Evolutionary conservation across 2,797 vertebrate species (phyloP).

Genomic region (Heliangelus exortis): DNA sequence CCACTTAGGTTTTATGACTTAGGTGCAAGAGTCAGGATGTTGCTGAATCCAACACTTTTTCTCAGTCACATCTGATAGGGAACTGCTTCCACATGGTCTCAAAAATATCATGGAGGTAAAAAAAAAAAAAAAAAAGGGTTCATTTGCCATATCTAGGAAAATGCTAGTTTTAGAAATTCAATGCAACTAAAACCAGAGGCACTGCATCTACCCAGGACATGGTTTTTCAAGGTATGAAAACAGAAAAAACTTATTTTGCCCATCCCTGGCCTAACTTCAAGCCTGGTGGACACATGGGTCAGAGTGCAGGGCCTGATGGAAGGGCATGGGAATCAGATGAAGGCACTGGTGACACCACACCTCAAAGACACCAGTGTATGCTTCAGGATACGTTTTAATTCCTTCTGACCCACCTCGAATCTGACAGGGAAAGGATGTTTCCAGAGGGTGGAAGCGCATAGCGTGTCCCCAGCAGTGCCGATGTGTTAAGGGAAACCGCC

Average conservation of each 20-base stretch:
- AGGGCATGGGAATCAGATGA: fast-evolving
- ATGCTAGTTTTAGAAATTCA: neutral
- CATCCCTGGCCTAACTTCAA: neutral
- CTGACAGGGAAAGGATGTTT: fast-evolving
- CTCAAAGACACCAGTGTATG: fast-evolving
- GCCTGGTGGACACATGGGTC: fast-evolving
- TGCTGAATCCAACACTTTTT: neutral
- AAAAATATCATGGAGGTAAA: fast-evolving
- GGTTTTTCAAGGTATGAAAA: neutral
- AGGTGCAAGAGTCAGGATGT: neutral
- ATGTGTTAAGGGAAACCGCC: fast-evolving
- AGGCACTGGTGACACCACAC: fast-evolving
- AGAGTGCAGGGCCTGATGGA: fast-evolving
- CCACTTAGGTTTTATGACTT: neutral
- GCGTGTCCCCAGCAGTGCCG: fast-evolving
- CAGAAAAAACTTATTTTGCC: neutral
- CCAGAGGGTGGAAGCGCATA: neutral
- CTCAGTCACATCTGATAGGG: neutral
- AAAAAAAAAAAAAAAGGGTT: no score
- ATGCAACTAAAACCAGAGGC: fast-evolving
- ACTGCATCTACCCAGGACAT: fast-evolving
- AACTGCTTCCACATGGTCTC: neutral
- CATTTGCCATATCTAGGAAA: neutral
- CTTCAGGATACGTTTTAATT: fast-evolving
- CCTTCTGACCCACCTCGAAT: neutral